Base-by-base conservation (phyloP, 2,113 vertebrate species). In the Ariopsis seemanni region DNA sequence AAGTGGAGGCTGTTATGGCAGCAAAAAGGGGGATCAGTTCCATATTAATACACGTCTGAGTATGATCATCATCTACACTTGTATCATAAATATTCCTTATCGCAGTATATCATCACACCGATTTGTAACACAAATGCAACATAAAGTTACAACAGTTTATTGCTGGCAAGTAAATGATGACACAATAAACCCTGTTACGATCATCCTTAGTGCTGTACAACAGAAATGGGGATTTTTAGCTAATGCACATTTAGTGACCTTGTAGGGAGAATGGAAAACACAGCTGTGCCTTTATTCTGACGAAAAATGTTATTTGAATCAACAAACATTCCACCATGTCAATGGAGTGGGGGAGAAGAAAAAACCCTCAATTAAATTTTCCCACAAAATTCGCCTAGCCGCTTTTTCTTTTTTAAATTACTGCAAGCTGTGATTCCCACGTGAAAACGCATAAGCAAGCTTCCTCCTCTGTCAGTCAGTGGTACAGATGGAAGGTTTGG, bases 371-470 rank as follows among this genome's bases (percentile, higher is more conserved):
- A 96, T 97, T 94, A 95, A 96, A 94, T 96, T 97, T 97, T 95
- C 96, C 96, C 95, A 97, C 95, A 96, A 96, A 95, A 94, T 94
- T 94, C 94, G 94, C 87, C 92, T 93, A 93, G 90, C 92, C 91
- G 89, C n/a, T 94, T 95, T 96, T 95, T 95, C 58, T 48, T 92
- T 95, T 95, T 90, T 93, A 93, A 92, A 94, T 95, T 94, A 94
- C 94, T 96, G 93, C 96, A 97, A 98, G 96, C 97, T 97, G 96
- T 95, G 96, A 97, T 97, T 97, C 97, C 97, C 97, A 97, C 90
- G 96, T 97, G 97, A 97, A 99, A 97, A 75, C 93, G 94, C 97
- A 97, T 96, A 95, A 94, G 92, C 92, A 92, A 93, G 92, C 95
- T 96, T 96, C 96, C 96, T 96, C 94, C 94, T 92, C 95, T 97